Evolutionary conservation across 2,888 invertebrate genomes (phyloP).

Genomic region (Plagodis dolabraria): DNA sequence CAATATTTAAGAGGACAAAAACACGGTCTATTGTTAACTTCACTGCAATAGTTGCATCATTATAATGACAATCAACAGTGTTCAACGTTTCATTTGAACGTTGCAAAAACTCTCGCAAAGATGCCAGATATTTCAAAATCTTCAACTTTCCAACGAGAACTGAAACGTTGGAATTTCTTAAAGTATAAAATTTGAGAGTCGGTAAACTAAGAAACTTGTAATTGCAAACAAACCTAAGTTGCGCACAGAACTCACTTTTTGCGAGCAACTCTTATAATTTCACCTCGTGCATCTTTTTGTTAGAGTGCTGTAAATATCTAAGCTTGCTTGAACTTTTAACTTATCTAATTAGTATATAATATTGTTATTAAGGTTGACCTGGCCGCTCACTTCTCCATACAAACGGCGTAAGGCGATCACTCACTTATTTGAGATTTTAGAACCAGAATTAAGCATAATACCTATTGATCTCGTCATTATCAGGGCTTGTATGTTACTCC

Average conservation of each 20-base stretch:
- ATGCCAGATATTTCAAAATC: slow-evolving; percentile 25
- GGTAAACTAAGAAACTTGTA: slow-evolving; percentile 23
- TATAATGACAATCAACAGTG: slow-evolving; percentile 23
- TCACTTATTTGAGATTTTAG: too few relatives aligned
- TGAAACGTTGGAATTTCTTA: slow-evolving; percentile 1
- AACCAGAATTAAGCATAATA: too few relatives aligned
- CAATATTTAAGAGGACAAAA: slow-evolving; percentile 31
- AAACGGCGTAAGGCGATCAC: too few relatives aligned
- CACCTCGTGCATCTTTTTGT: not conserved
- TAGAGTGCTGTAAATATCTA: not conserved
- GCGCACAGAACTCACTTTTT: slow-evolving; percentile 1
- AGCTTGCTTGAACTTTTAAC: not conserved
- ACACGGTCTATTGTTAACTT: slow-evolving; percentile 37
- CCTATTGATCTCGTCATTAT: too few relatives aligned
- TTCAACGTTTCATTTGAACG: slow-evolving; percentile 28
- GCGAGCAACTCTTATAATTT: slow-evolving; percentile 11
- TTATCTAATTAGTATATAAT: not conserved
- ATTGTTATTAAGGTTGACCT: too few relatives aligned
- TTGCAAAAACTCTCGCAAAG: slow-evolving; percentile 31
- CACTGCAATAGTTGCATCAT: slow-evolving; percentile 36
- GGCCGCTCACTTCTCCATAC: too few relatives aligned
- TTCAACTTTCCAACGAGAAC: slow-evolving; percentile 12
- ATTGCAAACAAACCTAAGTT: slow-evolving; percentile 25
- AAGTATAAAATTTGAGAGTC: slow-evolving; percentile 11
- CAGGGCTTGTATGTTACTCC: too few relatives aligned